Base-by-base conservation (phyloP, 1,140 invertebrate species). In the Patella vulgata region DNA sequence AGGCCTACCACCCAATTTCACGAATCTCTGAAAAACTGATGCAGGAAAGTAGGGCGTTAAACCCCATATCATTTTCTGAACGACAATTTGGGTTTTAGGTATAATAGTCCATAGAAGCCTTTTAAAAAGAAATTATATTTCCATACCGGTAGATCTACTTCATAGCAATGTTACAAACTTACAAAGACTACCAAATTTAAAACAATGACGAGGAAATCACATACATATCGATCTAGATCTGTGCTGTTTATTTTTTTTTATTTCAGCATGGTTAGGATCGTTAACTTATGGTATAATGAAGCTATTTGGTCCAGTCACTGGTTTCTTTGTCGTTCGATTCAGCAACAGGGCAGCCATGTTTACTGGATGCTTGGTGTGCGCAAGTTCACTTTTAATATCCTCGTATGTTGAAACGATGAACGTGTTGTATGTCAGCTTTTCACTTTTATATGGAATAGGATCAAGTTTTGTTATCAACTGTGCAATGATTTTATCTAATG, bases 181-280 rank as follows among this genome's bases (percentile, higher is more conserved):
- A n/a, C n/a, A n/a, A n/a, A n/a, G n/a, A n/a, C n/a, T n/a, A n/a
- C n/a, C n/a, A n/a, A n/a, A n/a, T n/a, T n/a, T n/a, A n/a, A n/a
- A n/a, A n/a, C n/a, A n/a, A n/a, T n/a, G n/a, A n/a, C n/a, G n/a
- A n/a, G n/a, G n/a, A n/a, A n/a, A n/a, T n/a, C n/a, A n/a, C n/a
- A n/a, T n/a, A n/a, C n/a, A n/a, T n/a, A n/a, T n/a, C n/a, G n/a
- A n/a, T n/a, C n/a, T n/a, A n/a, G n/a, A n/a, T n/a, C n/a, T n/a
- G n/a, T n/a, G n/a, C n/a, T n/a, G n/a, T n/a, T n/a, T n/a, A n/a
- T 36, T 54, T 21, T 36, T 40, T 63, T 40, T 23, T 6, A 14
- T 67, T 72, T 58, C 68, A 78, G 79, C 77, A 42, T 78, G 75
- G 75, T 43, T 81, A 44, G 78, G 76, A 11, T 78, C 79, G 17